Conservation (phyloP, 2,797 vertebrate species). For the Arnoldichthys spilopterus region DNA sequence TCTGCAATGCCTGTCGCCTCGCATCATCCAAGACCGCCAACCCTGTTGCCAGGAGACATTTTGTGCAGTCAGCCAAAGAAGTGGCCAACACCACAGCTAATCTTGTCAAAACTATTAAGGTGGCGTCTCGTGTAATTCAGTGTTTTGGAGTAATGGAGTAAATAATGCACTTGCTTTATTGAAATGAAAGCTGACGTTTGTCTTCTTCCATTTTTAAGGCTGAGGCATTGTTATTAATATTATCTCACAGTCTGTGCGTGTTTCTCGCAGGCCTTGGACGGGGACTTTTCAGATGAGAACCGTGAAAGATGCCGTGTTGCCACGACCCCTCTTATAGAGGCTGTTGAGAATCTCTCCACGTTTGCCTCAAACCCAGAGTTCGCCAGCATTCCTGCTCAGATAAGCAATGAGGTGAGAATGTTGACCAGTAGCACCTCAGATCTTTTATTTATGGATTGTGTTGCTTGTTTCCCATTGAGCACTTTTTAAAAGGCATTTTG, state of each 20-base stretch:
- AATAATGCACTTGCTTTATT: constrained; percentile 52
- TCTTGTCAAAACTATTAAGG: constrained; percentile 99
- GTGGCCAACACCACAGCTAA: constrained; percentile 99
- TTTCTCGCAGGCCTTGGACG: constrained; percentile 85
- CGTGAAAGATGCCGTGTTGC: constrained; percentile 90
- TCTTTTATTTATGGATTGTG: constrained; percentile 26
- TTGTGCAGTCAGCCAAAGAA: constrained; percentile 98
- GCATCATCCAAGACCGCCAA: constrained; percentile 97
- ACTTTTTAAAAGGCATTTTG: neutral
- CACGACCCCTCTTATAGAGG: constrained; percentile 91
- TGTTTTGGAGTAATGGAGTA: constrained; percentile 63
- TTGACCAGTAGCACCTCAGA: constrained; percentile 16
- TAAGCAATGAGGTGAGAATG: constrained; percentile 89
- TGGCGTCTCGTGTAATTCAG: constrained; percentile 60
- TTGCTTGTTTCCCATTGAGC: neutral
- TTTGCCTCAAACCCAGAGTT: constrained; percentile 98
- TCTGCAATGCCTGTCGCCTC: constrained; percentile 96
- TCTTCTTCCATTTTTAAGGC: neutral
- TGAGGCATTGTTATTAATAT: neutral
- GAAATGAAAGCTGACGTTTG: neutral
- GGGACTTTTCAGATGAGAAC: constrained; percentile 97
- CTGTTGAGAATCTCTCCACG: constrained; percentile 94
- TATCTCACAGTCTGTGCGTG: neutral
- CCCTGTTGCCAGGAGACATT: constrained; percentile 95
- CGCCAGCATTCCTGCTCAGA: constrained; percentile 95